Base-by-base conservation (phyloP, 2,797 vertebrate genomes). In the Alauda arvensis region DNA sequence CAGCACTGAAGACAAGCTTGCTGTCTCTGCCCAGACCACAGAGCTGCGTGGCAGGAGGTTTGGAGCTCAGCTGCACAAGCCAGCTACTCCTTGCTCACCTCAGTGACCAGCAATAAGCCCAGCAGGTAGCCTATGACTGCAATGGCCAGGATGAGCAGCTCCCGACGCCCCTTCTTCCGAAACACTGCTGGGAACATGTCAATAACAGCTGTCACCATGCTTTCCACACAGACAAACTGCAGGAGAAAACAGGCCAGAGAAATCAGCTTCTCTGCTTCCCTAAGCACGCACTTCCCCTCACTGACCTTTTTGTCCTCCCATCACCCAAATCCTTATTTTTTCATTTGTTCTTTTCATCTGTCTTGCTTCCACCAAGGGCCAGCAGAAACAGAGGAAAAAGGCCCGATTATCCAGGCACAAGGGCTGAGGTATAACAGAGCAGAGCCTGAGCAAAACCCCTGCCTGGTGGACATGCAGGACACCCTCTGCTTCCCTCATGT, bases 191-290 rank as follows among this genome's bases (percentile, higher is more conserved):
- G 99, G 90, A 98, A 99, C 97, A 98, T 82, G 96, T 99, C 99
- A 18, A 98, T 95, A 84, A 98, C 93, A 78, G 98, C 97, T 1
- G 99, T 99, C 81, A 98, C 98, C 95, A 99, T 93, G 92, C 98
- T 99, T 95, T 99, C 99, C 87, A 99, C 96, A 60, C 98, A 98
- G 88, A 99, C 98, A 16, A 99, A 99, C 99, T 99, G 89, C 33
- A 87, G 85, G 63, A 66, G 29, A 88, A 9, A 31, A 78, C 19
- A 82, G 39, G 59, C 34, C 66, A 85, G 53, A 88, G 52, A 85
- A 83, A 46, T 19, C 23, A 78, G 24, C 6, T 1, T 19, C 40
- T 75, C 37, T 37, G 21, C 43, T 56, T 85, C 28, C 23, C 13
- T 17, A 31, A 21, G 52, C 23, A 62, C 17, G 9, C 12, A 24